A percentile compares a stretch with the other conserved stretches of the same genome.
These are phyloP conservation scores for Pammene aurita DNA, from an alignment of 2,888 invertebrate genomes.

Conservation along the genomic window DNA sequence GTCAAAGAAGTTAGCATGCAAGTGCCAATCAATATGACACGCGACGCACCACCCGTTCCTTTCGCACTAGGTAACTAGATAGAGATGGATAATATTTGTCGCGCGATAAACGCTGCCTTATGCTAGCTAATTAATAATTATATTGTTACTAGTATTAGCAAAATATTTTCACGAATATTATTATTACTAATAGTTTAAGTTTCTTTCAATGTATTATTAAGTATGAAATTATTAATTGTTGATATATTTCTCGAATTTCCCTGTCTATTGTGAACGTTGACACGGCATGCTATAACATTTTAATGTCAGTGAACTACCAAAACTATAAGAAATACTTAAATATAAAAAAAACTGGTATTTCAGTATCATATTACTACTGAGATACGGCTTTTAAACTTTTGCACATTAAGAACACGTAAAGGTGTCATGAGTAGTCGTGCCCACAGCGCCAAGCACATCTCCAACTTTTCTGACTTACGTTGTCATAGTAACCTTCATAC, in stretches of 20 bases:
- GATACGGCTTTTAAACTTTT: too few species aligned
- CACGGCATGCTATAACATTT: background rate
- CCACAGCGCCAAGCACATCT: too few species aligned
- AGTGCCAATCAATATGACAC: background rate
- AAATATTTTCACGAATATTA: background rate
- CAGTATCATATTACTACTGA: too few species aligned
- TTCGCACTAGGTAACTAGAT: conserved; percentile 1
- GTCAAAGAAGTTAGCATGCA: background rate
- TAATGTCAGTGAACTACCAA: too few species aligned
- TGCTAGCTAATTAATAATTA: background rate
- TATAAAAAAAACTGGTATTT: too few species aligned
- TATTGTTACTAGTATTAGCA: conserved; percentile 13
- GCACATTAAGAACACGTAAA: too few species aligned
- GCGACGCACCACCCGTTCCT: conserved; percentile 10
- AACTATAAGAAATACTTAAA: too few species aligned
- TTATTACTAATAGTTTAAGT: conserved; percentile 1
- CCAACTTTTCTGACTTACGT: too few species aligned
- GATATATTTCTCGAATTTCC: conserved; percentile 9
- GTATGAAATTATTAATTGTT: conserved; percentile 19
- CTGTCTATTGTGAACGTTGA: conserved; percentile 1
- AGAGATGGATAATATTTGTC: conserved; percentile 12
- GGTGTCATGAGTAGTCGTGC: too few species aligned
- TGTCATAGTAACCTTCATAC: too few species aligned
- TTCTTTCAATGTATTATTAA: conserved; percentile 4
- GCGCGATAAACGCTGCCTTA: conserved; percentile 2